These are phyloP conservation scores for Silurus meridionalis DNA, from an alignment of 2,113 vertebrate species.

Conservation along the genomic window DNA sequence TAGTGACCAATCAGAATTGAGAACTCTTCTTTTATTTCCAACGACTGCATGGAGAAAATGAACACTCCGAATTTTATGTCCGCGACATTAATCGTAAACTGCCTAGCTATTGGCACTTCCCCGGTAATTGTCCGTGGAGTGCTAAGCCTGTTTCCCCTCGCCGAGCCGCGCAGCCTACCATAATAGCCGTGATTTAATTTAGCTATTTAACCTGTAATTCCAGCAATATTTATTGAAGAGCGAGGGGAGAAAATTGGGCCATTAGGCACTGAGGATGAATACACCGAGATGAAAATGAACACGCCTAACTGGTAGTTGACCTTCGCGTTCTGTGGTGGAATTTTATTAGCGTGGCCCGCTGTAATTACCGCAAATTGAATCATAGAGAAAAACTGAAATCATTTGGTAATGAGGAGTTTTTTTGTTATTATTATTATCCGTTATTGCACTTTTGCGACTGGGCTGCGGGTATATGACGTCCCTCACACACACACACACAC, in stretches of 20 bases:
- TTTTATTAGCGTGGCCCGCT: constrained; percentile 91
- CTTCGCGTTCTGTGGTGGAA: constrained; percentile 91
- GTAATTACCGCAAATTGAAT: constrained; percentile 98
- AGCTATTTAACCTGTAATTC: constrained; percentile 99
- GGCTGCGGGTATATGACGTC: constrained; percentile 48
- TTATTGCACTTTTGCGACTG: constrained; percentile 75
- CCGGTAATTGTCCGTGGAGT: constrained; percentile 89
- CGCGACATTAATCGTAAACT: constrained; percentile 79
- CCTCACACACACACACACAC: background rate
- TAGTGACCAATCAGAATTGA: background rate
- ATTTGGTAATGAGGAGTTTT: constrained; percentile 93
- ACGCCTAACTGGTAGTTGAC: constrained; percentile 98
- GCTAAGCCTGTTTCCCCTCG: constrained; percentile 81
- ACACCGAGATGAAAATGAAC: constrained; percentile 99
- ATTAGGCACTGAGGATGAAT: constrained; percentile 98
- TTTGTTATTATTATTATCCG: constrained; percentile 68
- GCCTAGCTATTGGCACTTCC: constrained; percentile 78
- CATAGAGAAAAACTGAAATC: constrained; percentile 89
- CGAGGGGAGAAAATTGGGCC: constrained; percentile 95
- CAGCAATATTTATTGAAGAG: constrained; percentile 99
- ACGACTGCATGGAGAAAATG: constrained; percentile 35
- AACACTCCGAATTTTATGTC: constrained; percentile 62
- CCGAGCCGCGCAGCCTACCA: constrained; percentile 75
- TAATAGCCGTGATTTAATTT: constrained; percentile 99
- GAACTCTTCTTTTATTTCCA: constrained; percentile 18